Evolutionary conservation across 2,113 vertebrate genomes (phyloP).

Genomic region (Manacus vitellinus): DNA sequence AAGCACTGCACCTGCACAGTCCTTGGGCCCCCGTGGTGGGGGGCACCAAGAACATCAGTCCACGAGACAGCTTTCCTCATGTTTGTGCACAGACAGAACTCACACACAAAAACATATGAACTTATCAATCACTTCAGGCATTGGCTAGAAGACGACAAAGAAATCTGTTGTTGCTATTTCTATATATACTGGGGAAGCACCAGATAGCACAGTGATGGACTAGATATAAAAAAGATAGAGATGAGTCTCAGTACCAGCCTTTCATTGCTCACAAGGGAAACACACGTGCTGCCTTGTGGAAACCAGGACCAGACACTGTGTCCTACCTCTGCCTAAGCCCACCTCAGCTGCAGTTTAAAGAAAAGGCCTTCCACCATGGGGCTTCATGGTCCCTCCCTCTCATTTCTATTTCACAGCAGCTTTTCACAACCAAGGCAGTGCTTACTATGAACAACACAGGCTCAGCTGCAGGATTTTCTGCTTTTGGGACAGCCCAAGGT

Average conservation of each 20-base stretch:
- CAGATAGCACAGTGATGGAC: neutral
- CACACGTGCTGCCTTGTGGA: neutral
- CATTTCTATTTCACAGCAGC: neutral
- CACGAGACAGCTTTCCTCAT: neutral
- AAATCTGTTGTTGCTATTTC: neutral
- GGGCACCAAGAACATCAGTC: neutral
- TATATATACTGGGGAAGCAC: constrained; percentile 12
- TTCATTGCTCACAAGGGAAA: neutral
- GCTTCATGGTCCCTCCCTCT: neutral
- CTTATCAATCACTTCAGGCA: neutral
- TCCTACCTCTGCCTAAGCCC: constrained; percentile 1
- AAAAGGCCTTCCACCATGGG: constrained; percentile 1
- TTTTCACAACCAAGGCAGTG: neutral
- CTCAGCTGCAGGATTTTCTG: neutral
- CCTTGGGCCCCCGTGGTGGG: neutral
- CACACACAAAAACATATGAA: neutral
- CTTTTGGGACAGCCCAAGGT: neutral
- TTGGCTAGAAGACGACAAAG: neutral
- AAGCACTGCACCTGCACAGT: neutral
- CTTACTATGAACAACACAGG: neutral
- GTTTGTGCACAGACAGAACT: neutral
- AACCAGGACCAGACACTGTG: neutral
- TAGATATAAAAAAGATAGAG: neutral
- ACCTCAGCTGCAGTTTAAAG: constrained; percentile 1
- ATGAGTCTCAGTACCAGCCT: neutral